Conservation (phyloP, 2,888 invertebrate species). For the Stegana nigrithorax region DNA sequence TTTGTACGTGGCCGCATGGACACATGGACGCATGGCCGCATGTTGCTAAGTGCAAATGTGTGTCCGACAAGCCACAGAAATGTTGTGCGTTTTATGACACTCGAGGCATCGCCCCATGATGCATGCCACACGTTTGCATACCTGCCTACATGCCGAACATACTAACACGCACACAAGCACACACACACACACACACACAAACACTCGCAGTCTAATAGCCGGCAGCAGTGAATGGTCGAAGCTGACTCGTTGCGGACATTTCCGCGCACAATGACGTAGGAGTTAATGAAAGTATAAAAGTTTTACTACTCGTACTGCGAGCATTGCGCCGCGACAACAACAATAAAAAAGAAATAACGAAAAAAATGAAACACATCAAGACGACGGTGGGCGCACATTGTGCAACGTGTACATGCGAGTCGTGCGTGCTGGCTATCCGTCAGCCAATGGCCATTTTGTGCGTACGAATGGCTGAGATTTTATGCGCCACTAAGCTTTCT, state of each 20-base stretch:
- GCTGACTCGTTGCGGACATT: slow-evolving; percentile 47
- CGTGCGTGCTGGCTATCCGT: slow-evolving; percentile 5
- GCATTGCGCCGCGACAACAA: too few species aligned
- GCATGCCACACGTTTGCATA: too few species aligned
- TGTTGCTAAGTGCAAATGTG: slow-evolving; percentile 39
- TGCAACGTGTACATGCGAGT: slow-evolving; percentile 21
- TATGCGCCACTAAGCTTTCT: slow-evolving; percentile 25
- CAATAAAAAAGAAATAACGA: too few species aligned
- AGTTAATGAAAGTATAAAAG: slow-evolving; percentile 58
- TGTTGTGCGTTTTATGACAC: slow-evolving; percentile 47
- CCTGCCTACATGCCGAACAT: too few species aligned
- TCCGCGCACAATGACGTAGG: slow-evolving; percentile 25
- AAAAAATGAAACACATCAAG: slow-evolving; percentile 22
- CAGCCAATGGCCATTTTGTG: neutral
- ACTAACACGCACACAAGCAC: slow-evolving; percentile 16
- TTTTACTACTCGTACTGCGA: slow-evolving; percentile 51
- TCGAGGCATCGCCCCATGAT: neutral
- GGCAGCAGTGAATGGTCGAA: too few species aligned
- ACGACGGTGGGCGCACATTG: slow-evolving; percentile 20
- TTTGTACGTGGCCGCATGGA: neutral
- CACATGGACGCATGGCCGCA: neutral
- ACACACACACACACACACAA: neutral
- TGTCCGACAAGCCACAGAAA: slow-evolving; percentile 56
- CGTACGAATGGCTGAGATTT: slow-evolving; percentile 37
- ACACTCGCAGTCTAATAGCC: neutral